Evolutionary conservation across 2,113 vertebrate genomes (phyloP).

Genomic region (Centropristis striata): DNA sequence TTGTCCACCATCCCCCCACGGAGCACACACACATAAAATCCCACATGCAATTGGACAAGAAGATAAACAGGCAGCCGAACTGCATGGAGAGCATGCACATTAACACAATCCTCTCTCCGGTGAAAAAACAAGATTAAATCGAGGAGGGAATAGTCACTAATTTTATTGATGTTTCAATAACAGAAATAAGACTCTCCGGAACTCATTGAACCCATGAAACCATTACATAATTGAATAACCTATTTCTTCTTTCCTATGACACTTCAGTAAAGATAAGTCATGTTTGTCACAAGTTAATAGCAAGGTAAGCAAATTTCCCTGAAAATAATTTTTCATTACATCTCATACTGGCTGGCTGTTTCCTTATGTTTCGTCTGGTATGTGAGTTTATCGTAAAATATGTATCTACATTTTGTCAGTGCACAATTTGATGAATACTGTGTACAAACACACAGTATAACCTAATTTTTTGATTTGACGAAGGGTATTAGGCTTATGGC

Average conservation of each 20-base stretch:
- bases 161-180: constrained; percentile 9
- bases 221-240: not conserved
- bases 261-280: not conserved
- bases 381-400: not conserved
- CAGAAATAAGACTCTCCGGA: not conserved
- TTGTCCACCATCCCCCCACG: constrained; percentile 58
- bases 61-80: constrained; percentile 35
- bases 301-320: not conserved
- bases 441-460: not conserved
- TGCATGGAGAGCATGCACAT: constrained; percentile 10
- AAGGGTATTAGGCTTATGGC: not conserved
- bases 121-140: not conserved
- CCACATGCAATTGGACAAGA: constrained; percentile 40
- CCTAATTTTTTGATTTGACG: not conserved
- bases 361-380: not conserved
- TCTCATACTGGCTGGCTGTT: not conserved
- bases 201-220: not conserved
- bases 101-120: not conserved
- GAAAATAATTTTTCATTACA: not conserved
- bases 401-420: too few species aligned
- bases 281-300: not conserved
- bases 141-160: not conserved
- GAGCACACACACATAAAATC: constrained; percentile 45
- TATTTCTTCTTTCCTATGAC: not conserved
- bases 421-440: not conserved